Percentiles rank a stretch among this genome's conserved stretches.
Conservation (phyloP, 2,888 invertebrate genomes). For the Teinopalpus imperialis region DNA sequence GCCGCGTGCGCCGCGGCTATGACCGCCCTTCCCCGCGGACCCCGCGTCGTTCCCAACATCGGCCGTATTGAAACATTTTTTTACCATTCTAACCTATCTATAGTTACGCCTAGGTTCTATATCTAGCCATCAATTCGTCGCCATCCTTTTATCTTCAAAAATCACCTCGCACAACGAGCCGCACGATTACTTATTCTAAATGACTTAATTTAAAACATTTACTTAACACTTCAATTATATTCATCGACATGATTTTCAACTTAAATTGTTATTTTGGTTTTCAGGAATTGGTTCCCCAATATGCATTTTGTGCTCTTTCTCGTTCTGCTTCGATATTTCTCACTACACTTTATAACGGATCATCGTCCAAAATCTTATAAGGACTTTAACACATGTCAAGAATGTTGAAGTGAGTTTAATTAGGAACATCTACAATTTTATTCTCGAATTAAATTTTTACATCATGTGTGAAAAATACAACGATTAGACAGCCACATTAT, state of each 20-base stretch:
- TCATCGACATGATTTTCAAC: constrained; percentile 70
- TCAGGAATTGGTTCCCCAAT: constrained; percentile 61
- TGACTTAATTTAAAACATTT: constrained; percentile 76
- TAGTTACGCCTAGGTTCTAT: constrained; percentile 69
- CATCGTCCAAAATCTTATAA: constrained; percentile 50
- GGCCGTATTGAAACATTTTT: constrained; percentile 77
- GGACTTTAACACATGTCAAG: constrained; percentile 58
- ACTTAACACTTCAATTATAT: constrained; percentile 70
- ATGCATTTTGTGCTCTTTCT: constrained; percentile 61
- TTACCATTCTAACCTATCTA: constrained; percentile 78
- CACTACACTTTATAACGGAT: constrained; percentile 43
- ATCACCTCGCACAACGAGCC: constrained; percentile 62
- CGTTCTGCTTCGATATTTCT: constrained; percentile 40
- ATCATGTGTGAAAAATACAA: constrained; percentile 74
- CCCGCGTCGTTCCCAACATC: constrained; percentile 6
- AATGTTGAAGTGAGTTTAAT: constrained; percentile 60
- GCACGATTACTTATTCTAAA: constrained; percentile 70
- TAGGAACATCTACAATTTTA: constrained; percentile 71
- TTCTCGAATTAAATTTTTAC: constrained; percentile 53
- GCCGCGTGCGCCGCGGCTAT: constrained; percentile 65
- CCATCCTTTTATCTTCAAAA: constrained; percentile 59
- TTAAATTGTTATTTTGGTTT: constrained; percentile 64
- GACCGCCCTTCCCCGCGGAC: constrained; percentile 46
- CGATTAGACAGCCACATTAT: constrained; percentile 74
- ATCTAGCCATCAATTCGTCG: constrained; percentile 68